phyloP scores from a whole-genome alignment of 2,888 invertebrate species.

The Parelbella ahira region DNA sequence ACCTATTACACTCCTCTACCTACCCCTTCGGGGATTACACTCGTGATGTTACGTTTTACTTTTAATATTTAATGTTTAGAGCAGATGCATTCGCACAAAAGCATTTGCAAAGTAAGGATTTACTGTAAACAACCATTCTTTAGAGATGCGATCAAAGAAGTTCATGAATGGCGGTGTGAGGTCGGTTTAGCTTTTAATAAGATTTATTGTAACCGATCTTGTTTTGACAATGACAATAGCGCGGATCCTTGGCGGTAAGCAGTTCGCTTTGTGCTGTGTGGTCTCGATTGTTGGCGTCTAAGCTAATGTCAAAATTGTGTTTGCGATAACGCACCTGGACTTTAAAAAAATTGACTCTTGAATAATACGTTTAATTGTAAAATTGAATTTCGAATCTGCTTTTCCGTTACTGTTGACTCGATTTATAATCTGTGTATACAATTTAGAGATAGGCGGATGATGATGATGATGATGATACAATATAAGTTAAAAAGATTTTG shows the following conservation, averaged over 20 bases:
- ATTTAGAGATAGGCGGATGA: too few relatives aligned
- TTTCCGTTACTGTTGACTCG: too few relatives aligned
- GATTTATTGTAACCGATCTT: conserved; percentile 80
- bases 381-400: too few relatives aligned
- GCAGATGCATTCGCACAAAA: conserved; percentile 67
- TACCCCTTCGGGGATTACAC: too few relatives aligned
- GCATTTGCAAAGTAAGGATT: conserved; percentile 44
- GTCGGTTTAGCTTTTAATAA: conserved; percentile 65
- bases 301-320: conserved; percentile 61
- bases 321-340: conserved; percentile 58
- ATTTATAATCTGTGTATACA: too few relatives aligned
- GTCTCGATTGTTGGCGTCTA: conserved; percentile 47
- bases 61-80: conserved; percentile 21
- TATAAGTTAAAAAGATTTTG: too few relatives aligned
- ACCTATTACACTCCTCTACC: too few relatives aligned
- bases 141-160: conserved; percentile 54
- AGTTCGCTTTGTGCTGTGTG: conserved; percentile 73
- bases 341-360: conserved; percentile 19
- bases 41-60: too few relatives aligned
- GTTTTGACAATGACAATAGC: conserved; percentile 76
- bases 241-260: conserved; percentile 60
- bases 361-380: too few relatives aligned
- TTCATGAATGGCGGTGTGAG: conserved; percentile 63
- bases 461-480: too few relatives aligned
- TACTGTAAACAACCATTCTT: conserved; percentile 67